These are phyloP conservation scores for Agriopis marginaria DNA, from an alignment of 2,888 invertebrate genomes.

Conservation along the genomic window DNA sequence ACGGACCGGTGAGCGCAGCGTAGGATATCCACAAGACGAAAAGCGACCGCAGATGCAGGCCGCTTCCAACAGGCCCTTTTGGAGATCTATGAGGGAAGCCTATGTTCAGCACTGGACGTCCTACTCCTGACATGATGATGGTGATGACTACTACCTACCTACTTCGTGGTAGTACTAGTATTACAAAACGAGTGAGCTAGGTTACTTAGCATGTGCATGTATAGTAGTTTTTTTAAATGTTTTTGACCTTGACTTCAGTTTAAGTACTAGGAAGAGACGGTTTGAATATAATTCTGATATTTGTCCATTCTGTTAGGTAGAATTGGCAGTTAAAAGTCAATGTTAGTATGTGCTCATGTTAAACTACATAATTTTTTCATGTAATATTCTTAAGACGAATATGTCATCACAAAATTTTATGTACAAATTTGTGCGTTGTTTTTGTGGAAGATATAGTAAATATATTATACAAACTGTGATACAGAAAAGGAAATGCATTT, in stretches of 20 bases:
- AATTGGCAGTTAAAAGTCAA: constrained; percentile 2
- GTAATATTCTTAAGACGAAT: not conserved
- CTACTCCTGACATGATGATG: no score
- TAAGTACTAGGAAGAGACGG: constrained; percentile 30
- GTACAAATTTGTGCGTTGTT: no score
- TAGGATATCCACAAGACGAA: no score
- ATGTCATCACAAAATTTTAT: not conserved
- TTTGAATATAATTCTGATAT: constrained; percentile 21
- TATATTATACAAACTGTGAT: no score
- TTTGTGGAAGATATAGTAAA: no score
- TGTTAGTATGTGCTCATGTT: not conserved
- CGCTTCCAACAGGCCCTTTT: no score
- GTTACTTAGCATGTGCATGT: constrained; percentile 12
- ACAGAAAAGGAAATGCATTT: no score
- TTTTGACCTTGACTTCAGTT: constrained; percentile 30
- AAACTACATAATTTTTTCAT: not conserved
- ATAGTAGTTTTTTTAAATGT: constrained; percentile 6
- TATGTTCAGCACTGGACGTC: no score
- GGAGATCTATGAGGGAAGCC: no score
- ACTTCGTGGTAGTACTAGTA: not conserved
- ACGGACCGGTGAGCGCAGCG: no score
- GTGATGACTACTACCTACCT: not conserved
- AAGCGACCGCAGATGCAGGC: no score
- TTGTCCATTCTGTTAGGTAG: constrained; percentile 11
- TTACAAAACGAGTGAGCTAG: constrained; percentile 8